Evolutionary conservation across 2,113 vertebrate species (phyloP).

Genomic region (Gobius niger): DNA sequence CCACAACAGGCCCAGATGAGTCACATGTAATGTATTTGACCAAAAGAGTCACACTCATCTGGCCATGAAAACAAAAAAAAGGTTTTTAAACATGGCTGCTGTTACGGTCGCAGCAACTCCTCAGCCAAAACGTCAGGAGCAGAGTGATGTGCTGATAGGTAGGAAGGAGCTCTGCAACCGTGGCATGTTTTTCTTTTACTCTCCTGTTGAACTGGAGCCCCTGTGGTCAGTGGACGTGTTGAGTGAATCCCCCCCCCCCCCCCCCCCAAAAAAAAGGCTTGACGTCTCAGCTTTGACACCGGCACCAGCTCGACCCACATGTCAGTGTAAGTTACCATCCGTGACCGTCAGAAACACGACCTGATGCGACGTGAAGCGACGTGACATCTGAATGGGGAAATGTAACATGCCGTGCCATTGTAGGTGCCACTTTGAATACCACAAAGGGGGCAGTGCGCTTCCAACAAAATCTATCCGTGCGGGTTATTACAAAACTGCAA

Average conservation of each 20-base stretch:
- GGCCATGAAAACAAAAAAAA: neutral
- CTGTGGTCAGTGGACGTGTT: neutral
- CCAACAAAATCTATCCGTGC: neutral
- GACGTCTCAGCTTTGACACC: neutral
- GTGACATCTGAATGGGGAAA: neutral
- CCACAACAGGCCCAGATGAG: no score
- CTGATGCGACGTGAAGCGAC: neutral
- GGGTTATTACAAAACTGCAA: neutral
- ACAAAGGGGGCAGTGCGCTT: neutral
- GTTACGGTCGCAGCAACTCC: slow-evolving; percentile 37
- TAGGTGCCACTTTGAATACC: neutral
- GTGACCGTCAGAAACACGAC: neutral
- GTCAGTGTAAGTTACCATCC: neutral
- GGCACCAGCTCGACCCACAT: neutral
- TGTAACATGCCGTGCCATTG: neutral
- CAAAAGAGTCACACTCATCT: no score
- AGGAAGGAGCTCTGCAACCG: neutral
- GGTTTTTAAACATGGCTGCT: neutral
- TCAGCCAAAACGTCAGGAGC: slow-evolving; percentile 51
- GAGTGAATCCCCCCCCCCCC: slow-evolving; percentile 1
- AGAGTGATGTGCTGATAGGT: slow-evolving; percentile 6
- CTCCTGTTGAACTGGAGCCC: neutral
- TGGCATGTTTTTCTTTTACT: neutral
- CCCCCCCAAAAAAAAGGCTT: neutral
- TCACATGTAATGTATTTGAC: no score